phyloP scores from a whole-genome alignment of 2,888 invertebrate genomes.

The Chymomyza amoena region DNA sequence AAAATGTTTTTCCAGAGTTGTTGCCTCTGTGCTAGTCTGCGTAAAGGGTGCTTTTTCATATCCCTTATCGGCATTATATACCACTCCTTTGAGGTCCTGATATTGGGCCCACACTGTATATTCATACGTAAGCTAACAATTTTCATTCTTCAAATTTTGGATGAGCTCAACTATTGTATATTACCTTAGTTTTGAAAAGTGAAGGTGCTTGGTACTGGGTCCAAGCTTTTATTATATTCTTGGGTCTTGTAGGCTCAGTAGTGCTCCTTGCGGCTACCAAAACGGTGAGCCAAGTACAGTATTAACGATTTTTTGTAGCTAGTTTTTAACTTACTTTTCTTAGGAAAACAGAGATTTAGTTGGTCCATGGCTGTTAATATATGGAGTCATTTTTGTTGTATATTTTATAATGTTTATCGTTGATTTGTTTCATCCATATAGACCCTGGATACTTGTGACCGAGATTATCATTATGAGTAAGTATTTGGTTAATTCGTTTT shows the following conservation, averaged over 20 bases:
- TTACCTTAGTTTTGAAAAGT: background rate
- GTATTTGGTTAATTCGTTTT: background rate
- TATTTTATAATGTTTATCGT: constrained; percentile 16
- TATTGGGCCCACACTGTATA: constrained; percentile 26
- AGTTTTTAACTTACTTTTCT: background rate
- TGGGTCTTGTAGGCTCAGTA: background rate
- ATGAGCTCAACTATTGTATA: background rate
- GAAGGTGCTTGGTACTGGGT: background rate
- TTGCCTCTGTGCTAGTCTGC: constrained; percentile 32
- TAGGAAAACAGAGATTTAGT: constrained; percentile 23
- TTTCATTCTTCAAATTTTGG: background rate
- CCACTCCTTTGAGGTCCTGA: constrained; percentile 31
- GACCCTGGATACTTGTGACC: background rate
- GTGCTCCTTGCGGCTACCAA: background rate
- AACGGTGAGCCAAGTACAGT: background rate
- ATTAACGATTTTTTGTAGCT: background rate
- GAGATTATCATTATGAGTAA: constrained; percentile 14
- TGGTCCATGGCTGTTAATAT: constrained; percentile 26
- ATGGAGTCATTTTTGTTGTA: constrained; percentile 6
- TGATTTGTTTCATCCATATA: background rate
- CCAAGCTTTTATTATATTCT: background rate
- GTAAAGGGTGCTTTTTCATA: constrained; percentile 30
- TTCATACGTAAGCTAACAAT: constrained; percentile 30
- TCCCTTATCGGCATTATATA: constrained; percentile 25
- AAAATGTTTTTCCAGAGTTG: constrained; percentile 32